These are phyloP conservation scores for Torymus auratus DNA, from an alignment of 2,888 invertebrate genomes.

Conservation along the genomic window DNA sequence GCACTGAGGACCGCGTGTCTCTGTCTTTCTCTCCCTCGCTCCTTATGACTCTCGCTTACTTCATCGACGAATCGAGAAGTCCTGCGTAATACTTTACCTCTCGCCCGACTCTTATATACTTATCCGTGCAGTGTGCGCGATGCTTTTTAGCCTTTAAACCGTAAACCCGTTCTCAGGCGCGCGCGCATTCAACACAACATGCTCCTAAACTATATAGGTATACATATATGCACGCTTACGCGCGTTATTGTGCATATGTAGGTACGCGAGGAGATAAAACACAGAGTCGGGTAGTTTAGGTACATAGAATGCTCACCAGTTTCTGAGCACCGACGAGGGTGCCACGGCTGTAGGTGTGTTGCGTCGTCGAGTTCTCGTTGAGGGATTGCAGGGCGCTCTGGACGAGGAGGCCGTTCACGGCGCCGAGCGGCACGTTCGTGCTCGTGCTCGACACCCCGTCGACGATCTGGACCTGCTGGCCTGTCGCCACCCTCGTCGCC, in stretches of 20 bases:
- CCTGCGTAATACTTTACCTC: conserved; percentile 40
- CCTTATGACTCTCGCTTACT: conserved; percentile 23
- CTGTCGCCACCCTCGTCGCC: not conserved
- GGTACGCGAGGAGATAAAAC: no score
- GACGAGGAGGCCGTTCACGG: conserved; percentile 64
- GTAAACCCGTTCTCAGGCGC: no score
- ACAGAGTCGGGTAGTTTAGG: no score
- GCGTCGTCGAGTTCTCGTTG: conserved; percentile 67
- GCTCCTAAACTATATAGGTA: no score
- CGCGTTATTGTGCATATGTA: no score
- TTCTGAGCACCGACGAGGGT: conserved; percentile 70
- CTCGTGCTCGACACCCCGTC: conserved; percentile 28
- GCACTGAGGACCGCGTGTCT: no score
- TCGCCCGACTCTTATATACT: no score
- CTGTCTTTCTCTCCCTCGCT: no score
- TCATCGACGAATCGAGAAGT: conserved; percentile 54
- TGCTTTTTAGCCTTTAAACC: no score
- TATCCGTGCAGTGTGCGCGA: no score
- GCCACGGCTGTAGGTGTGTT: conserved; percentile 68
- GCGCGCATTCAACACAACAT: no score
- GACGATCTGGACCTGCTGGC: conserved; percentile 29
- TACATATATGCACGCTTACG: no score
- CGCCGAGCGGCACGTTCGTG: conserved; percentile 63
- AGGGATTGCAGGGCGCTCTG: conserved; percentile 68
- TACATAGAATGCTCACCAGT: conserved; percentile 64